Conservation (phyloP, 1,140 invertebrate genomes). For the Drosophila lacertosa region DNA sequence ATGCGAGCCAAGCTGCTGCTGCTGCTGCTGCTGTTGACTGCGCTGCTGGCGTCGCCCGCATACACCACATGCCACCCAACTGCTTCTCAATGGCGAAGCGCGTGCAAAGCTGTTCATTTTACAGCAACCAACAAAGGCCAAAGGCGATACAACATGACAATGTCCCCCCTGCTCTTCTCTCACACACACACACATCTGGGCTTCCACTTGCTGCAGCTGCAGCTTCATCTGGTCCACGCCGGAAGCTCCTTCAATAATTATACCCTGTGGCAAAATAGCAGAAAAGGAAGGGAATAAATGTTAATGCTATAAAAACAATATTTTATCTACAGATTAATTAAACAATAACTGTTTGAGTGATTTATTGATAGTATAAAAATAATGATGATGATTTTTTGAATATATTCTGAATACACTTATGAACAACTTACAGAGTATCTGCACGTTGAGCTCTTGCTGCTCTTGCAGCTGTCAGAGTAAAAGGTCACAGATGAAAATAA, state of each 20-base stretch:
- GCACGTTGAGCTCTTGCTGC: neutral
- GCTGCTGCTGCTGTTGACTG: slow-evolving; percentile 33
- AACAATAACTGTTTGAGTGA: too few species aligned
- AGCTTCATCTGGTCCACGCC: slow-evolving; percentile 34
- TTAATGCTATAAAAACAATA: neutral
- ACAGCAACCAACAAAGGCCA: slow-evolving; percentile 64
- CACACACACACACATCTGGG: neutral
- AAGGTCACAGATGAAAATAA: neutral
- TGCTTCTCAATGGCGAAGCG: slow-evolving; percentile 49
- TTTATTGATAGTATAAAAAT: too few species aligned
- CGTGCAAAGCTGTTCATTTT: slow-evolving; percentile 63
- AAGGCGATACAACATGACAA: slow-evolving; percentile 44
- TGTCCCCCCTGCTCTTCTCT: slow-evolving; percentile 8
- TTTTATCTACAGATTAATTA: neutral
- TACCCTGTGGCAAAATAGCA: neutral
- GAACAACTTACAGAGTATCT: neutral
- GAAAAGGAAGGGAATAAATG: neutral
- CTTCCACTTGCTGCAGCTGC: slow-evolving; percentile 18
- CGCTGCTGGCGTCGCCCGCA: slow-evolving; percentile 28
- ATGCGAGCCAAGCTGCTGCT: slow-evolving; percentile 41
- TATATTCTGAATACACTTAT: neutral
- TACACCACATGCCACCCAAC: too few species aligned
- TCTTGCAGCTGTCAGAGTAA: neutral
- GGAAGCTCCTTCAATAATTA: slow-evolving; percentile 74
- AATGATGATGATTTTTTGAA: too few species aligned